Percentiles rank a stretch among this genome's conserved stretches.
Evolutionary conservation across 2,113 vertebrate species (phyloP).

Genomic region (Cyanoderma ruficeps): DNA sequence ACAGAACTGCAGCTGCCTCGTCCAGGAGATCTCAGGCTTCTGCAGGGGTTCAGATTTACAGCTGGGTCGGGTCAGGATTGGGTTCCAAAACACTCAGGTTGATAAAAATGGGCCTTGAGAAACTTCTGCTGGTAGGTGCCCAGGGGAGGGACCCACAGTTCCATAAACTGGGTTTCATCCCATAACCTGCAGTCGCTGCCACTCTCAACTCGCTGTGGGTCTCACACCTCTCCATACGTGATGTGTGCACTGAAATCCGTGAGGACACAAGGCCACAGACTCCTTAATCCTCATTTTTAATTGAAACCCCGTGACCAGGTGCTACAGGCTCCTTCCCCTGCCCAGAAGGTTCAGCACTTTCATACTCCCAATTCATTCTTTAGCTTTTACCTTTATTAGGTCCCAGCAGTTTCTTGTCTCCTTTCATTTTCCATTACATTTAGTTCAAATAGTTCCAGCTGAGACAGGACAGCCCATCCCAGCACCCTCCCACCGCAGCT

Average conservation of each 20-base stretch:
- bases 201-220: fast-evolving
- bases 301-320: background rate
- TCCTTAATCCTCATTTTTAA: background rate
- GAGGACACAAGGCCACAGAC: fast-evolving
- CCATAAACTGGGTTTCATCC: too few relatives aligned
- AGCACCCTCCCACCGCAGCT: background rate
- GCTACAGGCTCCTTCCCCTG: background rate
- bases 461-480: background rate
- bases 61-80: fast-evolving
- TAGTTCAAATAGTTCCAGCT: background rate
- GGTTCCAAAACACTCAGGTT: background rate
- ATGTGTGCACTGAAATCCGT: background rate
- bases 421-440: fast-evolving
- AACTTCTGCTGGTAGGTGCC: background rate
- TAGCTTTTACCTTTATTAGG: background rate
- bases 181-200: too few relatives aligned
- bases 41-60: background rate
- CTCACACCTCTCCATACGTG: fast-evolving
- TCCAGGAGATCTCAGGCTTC: background rate
- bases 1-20: background rate
- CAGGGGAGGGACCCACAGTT: fast-evolving
- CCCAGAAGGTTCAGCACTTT: background rate
- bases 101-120: background rate
- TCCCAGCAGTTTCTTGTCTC: background rate
- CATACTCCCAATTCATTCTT: background rate